A percentile compares a stretch with the other conserved stretches of the same genome.
These are phyloP conservation scores for Petrocephalus zakoni DNA, from an alignment of 2,113 vertebrate genomes.

Conservation along the genomic window DNA sequence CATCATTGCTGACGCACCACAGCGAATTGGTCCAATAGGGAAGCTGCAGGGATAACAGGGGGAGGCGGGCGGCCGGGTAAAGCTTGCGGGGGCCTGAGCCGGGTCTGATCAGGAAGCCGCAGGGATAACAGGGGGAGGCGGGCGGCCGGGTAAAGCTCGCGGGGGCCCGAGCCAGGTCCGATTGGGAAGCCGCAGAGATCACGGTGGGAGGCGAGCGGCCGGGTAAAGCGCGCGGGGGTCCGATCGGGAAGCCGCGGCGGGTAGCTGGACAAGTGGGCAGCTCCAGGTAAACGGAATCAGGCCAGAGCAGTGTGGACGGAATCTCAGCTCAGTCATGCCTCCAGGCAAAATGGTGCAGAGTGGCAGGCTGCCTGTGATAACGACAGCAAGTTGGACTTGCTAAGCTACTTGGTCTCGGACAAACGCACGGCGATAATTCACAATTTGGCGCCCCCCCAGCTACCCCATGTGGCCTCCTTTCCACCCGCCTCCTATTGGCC, in stretches of 20 bases:
- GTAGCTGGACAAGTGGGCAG: background rate
- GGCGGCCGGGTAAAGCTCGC: too few species aligned
- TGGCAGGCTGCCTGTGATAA: background rate
- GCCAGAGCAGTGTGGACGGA: background rate
- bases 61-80: too few species aligned
- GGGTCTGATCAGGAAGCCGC: too few species aligned
- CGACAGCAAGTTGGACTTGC: background rate
- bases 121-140: too few species aligned
- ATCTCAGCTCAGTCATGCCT: background rate
- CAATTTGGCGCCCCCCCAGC: background rate
- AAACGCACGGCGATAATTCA: background rate
- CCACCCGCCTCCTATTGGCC: background rate
- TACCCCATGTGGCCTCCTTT: background rate
- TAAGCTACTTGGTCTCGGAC: background rate
- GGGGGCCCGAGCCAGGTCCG: too few species aligned
- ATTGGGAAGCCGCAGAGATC: too few species aligned
- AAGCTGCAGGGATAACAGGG: background rate
- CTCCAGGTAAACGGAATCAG: background rate
- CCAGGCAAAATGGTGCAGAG: background rate
- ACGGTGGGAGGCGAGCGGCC: too few species aligned
- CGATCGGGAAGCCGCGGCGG: too few species aligned
- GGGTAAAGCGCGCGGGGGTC: too few species aligned
- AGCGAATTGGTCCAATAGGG: too few species aligned
- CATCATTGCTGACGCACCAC: too few species aligned
- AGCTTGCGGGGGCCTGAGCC: too few species aligned